Conservation (phyloP, 2,888 invertebrate species). For the Drosophila glabriapex region DNA sequence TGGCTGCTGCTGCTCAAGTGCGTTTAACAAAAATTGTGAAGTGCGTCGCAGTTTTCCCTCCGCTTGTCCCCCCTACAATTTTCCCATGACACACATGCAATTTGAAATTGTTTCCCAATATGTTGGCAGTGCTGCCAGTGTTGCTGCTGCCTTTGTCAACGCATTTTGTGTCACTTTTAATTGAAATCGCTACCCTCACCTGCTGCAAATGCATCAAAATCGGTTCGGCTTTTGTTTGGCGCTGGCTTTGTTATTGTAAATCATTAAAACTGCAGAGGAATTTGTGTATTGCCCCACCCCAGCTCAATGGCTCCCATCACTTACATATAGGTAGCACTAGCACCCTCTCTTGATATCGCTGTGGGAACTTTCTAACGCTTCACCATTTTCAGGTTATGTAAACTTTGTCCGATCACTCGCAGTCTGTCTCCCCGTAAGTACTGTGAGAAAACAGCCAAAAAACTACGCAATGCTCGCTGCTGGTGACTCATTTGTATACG, state of each 20-base stretch:
- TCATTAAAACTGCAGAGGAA: slow-evolving; percentile 68
- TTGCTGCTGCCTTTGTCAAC: slow-evolving; percentile 57
- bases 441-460: slow-evolving; percentile 67
- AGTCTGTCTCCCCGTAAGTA: slow-evolving; percentile 60
- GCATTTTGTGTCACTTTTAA: slow-evolving; percentile 77
- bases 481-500: slow-evolving; percentile 67
- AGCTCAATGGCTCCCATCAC: slow-evolving; percentile 19
- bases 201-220: slow-evolving; percentile 73
- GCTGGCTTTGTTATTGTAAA: slow-evolving; percentile 72
- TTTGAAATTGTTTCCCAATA: slow-evolving; percentile 73
- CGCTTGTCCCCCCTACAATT: slow-evolving; percentile 36
- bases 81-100: slow-evolving; percentile 73
- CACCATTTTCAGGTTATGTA: slow-evolving; percentile 67
- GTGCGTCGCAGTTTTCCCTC: slow-evolving; percentile 63
- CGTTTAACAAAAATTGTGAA: slow-evolving; percentile 64
- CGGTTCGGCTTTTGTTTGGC: slow-evolving; percentile 41
- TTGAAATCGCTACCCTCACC: slow-evolving; percentile 75
- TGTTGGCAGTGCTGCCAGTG: slow-evolving; percentile 41
- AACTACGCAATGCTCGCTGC: slow-evolving; percentile 55
- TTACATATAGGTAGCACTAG: slow-evolving; percentile 13
- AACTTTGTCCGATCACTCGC: slow-evolving; percentile 64
- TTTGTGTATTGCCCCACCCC: slow-evolving; percentile 24
- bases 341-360: slow-evolving; percentile 34
- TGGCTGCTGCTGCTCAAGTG: slow-evolving; percentile 62
- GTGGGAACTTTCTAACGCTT: slow-evolving; percentile 77